Evolutionary conservation across 1,140 invertebrate species (phyloP).

Genomic region (Hetaerina americana): DNA sequence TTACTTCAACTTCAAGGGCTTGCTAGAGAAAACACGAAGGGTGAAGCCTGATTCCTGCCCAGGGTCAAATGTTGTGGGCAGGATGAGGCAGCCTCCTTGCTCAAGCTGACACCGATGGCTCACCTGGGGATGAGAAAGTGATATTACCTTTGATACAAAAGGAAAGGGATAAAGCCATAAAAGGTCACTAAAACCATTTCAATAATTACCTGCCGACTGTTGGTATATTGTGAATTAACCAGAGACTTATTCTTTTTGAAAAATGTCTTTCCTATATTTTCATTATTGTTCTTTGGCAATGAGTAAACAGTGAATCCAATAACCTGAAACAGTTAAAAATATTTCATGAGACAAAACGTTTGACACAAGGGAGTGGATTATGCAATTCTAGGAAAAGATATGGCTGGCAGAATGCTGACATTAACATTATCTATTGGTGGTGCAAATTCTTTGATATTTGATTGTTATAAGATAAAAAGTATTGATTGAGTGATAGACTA

Average conservation of each 20-base stretch:
- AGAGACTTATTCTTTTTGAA: constrained; percentile 81
- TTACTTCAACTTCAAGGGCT: constrained; percentile 67
- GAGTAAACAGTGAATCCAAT: constrained; percentile 86
- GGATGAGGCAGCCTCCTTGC: constrained; percentile 67
- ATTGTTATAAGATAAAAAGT: no score
- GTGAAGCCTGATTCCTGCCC: constrained; percentile 79
- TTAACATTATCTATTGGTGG: no score
- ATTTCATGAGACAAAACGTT: no score
- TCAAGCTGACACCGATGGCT: constrained; percentile 61
- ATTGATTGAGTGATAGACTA: no score
- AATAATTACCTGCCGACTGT: constrained; percentile 72
- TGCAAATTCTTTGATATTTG: no score
- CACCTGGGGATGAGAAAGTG: constrained; percentile 26
- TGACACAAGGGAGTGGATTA: no score
- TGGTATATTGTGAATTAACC: constrained; percentile 83
- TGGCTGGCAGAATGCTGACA: no score
- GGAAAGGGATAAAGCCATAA: neutral
- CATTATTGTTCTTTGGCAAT: constrained; percentile 52
- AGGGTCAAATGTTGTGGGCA: constrained; percentile 86
- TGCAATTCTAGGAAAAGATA: no score
- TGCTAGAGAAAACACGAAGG: constrained; percentile 64
- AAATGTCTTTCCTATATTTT: constrained; percentile 55
- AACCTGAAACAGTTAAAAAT: constrained; percentile 43
- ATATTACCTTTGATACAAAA: constrained; percentile 5
- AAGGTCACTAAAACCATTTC: constrained; percentile 11